Evolutionary conservation across 2,797 vertebrate genomes (phyloP), one percentile per base, ranked within the genome.

Genomic region (Hippocampus kuda): DNA sequence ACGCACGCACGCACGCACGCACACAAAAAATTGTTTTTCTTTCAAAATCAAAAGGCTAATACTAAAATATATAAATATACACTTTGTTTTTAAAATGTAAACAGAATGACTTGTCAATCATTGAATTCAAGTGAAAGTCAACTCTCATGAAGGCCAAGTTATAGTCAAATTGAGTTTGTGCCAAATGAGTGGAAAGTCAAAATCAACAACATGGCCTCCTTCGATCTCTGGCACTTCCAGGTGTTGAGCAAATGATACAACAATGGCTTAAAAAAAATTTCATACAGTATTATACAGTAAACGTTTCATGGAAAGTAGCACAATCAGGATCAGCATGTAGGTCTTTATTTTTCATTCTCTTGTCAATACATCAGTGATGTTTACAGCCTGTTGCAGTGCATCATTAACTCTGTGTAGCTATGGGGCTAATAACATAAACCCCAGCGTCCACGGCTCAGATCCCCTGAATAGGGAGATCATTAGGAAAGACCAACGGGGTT

Each of bases 381-480:
- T 83, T 81, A 69, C 77, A 64, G 68, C 70, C 72, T 67, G 22
- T 60, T 72, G 69, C 70, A 77, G 69, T 79, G 83, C 82, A 77
- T 85, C 84, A 84, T 82, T 86, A 81, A 77, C 77, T 72, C 59
- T 77, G 27, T 74, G 72, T 85, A 74, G 80, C 84, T 79, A 53
- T 62, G 68, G 79, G 83, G 76, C 78, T 83, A 77, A 85, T 77
- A 75, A 86, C 86, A 83, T 79, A 78, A 83, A 68, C 77, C 72
- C 79, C 75, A 79, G 82, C 77, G 79, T 87, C 84, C 81, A 84
- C 56, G 81, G 84, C 79, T 85, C 84, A 87, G 61, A 77, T 82
- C 70, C 72, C 78, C 67, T 87, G 84, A 89, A 89, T 77, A 57
- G 75, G 60, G 73, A 65, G 73, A 65, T 66, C 79, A 82, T 83